Evolutionary conservation across 30 jellyfish, hydroid and myxozoan genomes (phyloP).

Genomic region (Chrysaora quinquecirrha): DNA sequence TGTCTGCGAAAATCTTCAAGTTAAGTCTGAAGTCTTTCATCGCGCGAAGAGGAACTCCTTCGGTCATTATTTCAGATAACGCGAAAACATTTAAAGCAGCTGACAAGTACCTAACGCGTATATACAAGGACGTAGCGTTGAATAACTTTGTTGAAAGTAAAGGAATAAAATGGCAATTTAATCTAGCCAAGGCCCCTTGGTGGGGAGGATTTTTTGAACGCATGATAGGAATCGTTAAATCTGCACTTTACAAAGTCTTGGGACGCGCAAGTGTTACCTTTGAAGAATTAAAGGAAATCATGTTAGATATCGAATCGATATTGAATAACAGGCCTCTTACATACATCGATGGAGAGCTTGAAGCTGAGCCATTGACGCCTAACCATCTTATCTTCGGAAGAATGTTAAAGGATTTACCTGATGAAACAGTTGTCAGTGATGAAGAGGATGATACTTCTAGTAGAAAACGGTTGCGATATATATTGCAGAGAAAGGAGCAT

Average conservation of each 20-base stretch:
- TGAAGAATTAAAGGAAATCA: constrained; percentile 36
- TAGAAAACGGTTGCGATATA: not conserved
- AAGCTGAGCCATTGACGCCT: not conserved
- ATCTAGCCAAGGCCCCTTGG: constrained; percentile 51
- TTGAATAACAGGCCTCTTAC: constrained; percentile 18
- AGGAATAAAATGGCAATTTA: constrained; percentile 44
- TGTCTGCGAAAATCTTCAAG: constrained; percentile 21
- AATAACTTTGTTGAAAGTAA: not conserved
- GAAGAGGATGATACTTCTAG: constrained; percentile 1
- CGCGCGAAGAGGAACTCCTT: constrained; percentile 58
- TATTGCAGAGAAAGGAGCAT: not conserved
- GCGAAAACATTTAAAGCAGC: constrained; percentile 47
- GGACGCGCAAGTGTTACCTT: constrained; percentile 25
- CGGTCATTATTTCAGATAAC: constrained; percentile 32
- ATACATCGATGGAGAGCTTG: not conserved
- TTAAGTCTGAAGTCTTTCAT: constrained; percentile 34
- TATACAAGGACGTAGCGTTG: constrained; percentile 19
- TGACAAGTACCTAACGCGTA: constrained; percentile 31
- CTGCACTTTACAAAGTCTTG: constrained; percentile 12
- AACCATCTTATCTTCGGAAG: constrained; percentile 17
- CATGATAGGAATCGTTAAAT: constrained; percentile 40
- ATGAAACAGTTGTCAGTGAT: constrained; percentile 9
- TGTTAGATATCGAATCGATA: constrained; percentile 34
- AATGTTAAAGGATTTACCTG: not conserved
- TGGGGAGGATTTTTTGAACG: no score